Percentiles rank a stretch among this genome's conserved stretches.
phyloP scores from a whole-genome alignment of 2,888 invertebrate species.

The Limnephilus lunatus region DNA sequence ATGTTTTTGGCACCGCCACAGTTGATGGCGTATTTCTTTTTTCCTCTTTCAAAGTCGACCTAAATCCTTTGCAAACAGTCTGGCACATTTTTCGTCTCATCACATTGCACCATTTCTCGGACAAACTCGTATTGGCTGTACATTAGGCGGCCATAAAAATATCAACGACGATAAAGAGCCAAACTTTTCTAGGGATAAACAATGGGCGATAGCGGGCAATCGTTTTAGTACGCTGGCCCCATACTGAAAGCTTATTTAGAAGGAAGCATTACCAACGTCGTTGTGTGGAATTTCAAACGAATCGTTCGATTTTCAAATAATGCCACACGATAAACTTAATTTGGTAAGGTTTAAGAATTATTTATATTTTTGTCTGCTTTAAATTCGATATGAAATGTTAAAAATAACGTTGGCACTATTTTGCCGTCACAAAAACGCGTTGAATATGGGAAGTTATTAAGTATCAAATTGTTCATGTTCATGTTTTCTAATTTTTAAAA shows the following conservation, averaged over 20 bases:
- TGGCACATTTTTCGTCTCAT: slow-evolving; percentile 5
- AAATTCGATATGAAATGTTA: too few species aligned
- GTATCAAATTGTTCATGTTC: too few species aligned
- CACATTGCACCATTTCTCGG: slow-evolving; percentile 22
- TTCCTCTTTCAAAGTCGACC: neutral
- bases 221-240: slow-evolving; percentile 55
- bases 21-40: neutral
- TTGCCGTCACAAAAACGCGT: too few species aligned
- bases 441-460: too few species aligned
- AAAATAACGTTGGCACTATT: too few species aligned
- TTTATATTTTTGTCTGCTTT: neutral
- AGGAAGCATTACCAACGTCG: slow-evolving; percentile 41
- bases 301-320: slow-evolving; percentile 11
- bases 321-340: slow-evolving; percentile 27
- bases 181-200: slow-evolving; percentile 60
- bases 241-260: slow-evolving; percentile 57
- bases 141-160: slow-evolving; percentile 55
- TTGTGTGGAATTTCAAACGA: slow-evolving; percentile 51
- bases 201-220: slow-evolving; percentile 55
- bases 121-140: slow-evolving; percentile 39
- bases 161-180: slow-evolving; percentile 53
- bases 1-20: neutral
- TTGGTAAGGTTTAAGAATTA: neutral
- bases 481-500: too few species aligned
- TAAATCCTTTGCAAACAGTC: slow-evolving; percentile 10